Percentiles rank a stretch among this genome's conserved stretches.
These are phyloP conservation scores for Noturus placidus DNA, from an alignment of 2,113 vertebrate genomes.

Conservation along the genomic window DNA sequence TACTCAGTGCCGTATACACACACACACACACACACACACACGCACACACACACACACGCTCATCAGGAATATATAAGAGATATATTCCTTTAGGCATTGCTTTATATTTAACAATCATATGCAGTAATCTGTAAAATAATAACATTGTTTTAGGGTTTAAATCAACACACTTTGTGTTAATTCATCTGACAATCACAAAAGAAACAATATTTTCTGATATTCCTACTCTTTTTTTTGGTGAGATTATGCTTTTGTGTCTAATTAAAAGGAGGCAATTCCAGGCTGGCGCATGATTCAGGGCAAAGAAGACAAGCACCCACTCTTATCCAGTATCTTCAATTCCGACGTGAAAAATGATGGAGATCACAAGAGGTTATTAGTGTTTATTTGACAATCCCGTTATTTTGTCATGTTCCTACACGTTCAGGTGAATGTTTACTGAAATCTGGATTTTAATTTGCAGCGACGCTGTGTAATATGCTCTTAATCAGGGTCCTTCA, in stretches of 20 bases:
- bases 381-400: slow-evolving; percentile 3
- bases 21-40: not conserved
- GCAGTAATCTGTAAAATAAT: slow-evolving; percentile 37
- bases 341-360: slow-evolving; percentile 5
- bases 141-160: slow-evolving; percentile 30
- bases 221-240: slow-evolving; percentile 14
- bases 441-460: slow-evolving; percentile 56
- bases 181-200: slow-evolving; percentile 33
- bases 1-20: slow-evolving; percentile 26
- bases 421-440: slow-evolving; percentile 39
- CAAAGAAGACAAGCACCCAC: not conserved
- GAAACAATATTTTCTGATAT: slow-evolving; percentile 41
- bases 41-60: not conserved
- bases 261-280: not conserved
- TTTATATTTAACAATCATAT: slow-evolving; percentile 17
- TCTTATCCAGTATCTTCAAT: not conserved
- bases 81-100: slow-evolving; percentile 22
- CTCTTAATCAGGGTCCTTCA: slow-evolving; percentile 55
- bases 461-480: slow-evolving; percentile 45
- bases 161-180: slow-evolving; percentile 42
- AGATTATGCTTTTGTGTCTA: slow-evolving; percentile 5
- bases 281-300: not conserved
- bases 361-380: not conserved
- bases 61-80: not conserved
- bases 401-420: slow-evolving; percentile 35